Evolutionary conservation across 2,888 invertebrate species (phyloP).

Genomic region (Drosophila recens): DNA sequence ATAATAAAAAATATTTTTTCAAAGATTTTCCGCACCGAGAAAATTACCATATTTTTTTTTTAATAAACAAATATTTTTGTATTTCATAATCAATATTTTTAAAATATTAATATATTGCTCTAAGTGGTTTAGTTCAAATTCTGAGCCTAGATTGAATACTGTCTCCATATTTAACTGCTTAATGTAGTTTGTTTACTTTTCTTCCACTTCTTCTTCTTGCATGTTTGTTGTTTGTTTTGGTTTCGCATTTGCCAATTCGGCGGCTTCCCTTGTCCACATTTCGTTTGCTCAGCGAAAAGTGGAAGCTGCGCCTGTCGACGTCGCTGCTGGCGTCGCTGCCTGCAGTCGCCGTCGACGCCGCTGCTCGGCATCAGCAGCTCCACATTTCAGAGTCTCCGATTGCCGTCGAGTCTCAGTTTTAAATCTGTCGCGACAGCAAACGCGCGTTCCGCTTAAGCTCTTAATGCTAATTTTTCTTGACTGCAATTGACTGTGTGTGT

Average conservation of each 20-base stretch:
- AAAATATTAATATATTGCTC: neutral
- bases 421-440: constrained; percentile 78
- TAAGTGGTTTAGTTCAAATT: neutral
- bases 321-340: constrained; percentile 10
- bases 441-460: constrained; percentile 71
- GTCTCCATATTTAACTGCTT: constrained; percentile 4
- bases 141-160: constrained; percentile 19
- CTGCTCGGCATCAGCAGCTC: constrained; percentile 43
- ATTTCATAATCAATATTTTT: no score
- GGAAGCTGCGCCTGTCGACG: constrained; percentile 41
- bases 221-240: constrained; percentile 13
- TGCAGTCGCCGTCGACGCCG: constrained; percentile 4
- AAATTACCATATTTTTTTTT: no score
- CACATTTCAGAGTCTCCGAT: constrained; percentile 53
- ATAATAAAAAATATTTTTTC: no score
- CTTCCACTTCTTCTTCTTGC: constrained; percentile 4
- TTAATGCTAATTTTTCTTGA: constrained; percentile 61
- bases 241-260: constrained; percentile 28
- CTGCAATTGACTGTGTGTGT: constrained; percentile 34
- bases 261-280: constrained; percentile 44
- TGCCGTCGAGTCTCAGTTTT: constrained; percentile 58
- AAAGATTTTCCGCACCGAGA: no score
- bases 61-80: no score
- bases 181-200: neutral
- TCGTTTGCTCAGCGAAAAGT: constrained; percentile 72